A percentile compares a stretch with the other conserved stretches of the same genome.
phyloP scores from a whole-genome alignment of 2,888 invertebrate species.

The Sphaerophoria rueppellii region DNA sequence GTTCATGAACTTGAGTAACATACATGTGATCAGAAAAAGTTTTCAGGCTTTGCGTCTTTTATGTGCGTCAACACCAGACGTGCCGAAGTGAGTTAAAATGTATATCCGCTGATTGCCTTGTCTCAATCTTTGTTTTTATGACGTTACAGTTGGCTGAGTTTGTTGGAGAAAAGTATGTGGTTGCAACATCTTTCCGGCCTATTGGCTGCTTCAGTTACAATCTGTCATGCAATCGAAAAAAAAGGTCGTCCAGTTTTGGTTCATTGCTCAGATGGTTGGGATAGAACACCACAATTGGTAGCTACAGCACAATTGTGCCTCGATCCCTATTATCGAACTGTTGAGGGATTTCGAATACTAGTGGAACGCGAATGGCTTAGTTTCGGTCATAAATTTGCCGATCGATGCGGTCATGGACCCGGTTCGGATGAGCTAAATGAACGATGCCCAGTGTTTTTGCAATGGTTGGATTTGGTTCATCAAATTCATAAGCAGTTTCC shows the following conservation, averaged over 20 bases:
- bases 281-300: conserved; percentile 98
- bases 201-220: conserved; percentile 90
- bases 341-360: conserved; percentile 96
- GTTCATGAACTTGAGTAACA: conserved; percentile 98
- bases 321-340: conserved; percentile 96
- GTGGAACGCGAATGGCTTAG: conserved; percentile 98
- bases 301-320: conserved; percentile 95
- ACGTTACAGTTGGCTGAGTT: conserved; percentile 91
- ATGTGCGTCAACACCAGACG: conserved; percentile 90
- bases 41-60: conserved; percentile 93
- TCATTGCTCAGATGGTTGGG: conserved; percentile 99
- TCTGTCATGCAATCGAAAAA: conserved; percentile 90
- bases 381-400: conserved; percentile 99
- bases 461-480: conserved; percentile 98
- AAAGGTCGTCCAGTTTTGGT: conserved; percentile 95
- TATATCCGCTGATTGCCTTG: conserved; percentile 33
- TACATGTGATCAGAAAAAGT: conserved; percentile 96
- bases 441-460: conserved; percentile 97
- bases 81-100: conserved; percentile 86
- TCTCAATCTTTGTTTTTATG: conserved; percentile 37
- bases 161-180: conserved; percentile 95
- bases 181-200: conserved; percentile 94
- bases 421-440: conserved; percentile 95
- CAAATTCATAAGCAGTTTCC: conserved; percentile 95
- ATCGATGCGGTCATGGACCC: conserved; percentile 93